Evolutionary conservation across 1,140 invertebrate species (phyloP), one percentile per base, ranked within the genome.

Genomic region (Dinoponera quadriceps): DNA sequence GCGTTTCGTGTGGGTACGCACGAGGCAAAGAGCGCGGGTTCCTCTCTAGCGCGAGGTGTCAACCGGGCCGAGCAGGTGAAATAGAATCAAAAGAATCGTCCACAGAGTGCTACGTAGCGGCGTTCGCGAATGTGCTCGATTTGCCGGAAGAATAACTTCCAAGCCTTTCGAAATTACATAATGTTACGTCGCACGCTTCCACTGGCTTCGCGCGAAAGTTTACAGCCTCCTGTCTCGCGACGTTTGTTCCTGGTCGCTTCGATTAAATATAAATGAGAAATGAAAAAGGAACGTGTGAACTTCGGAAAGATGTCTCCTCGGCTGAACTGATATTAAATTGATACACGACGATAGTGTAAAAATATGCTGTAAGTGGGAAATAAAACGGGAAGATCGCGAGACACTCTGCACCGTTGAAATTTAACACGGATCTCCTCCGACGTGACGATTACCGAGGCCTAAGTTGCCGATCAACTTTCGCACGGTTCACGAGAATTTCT

Each of bases 31-130:
- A 51, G 33, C 49, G 20, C 1, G 3, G 20, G 2, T 29, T 38
- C 27, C 38, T 82, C 72, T 63, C 59, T n/a, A 66, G 27, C 25
- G 22, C 14, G 57, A 69, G 16, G 75, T 44, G 38, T 44, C n/a
- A 38, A 69, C 33, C 7, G 14, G 11, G 18, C 33, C 29, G 57
- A 44, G 20, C 5, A 71, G 33, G 22, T 33, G 69, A 78, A 66
- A 54, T 1, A 44, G 38, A 22, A 48, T 29, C 18, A 9, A 80
- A 44, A 57, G 44, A 7, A 69, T 71, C 22, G n/a, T 7, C 4
- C 3, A 54, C 44, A 25, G 9, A 3, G 66, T 25, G 54, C 16
- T 59, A 13, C 44, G 1, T 11, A 29, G 20, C 57, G 13, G 1
- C 16, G 29, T 13, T 3, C 18, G 5, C 33, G 5, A 48, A n/a